Base-by-base conservation (phyloP, 1,140 invertebrate species). In the Andricus grossulariae region DNA sequence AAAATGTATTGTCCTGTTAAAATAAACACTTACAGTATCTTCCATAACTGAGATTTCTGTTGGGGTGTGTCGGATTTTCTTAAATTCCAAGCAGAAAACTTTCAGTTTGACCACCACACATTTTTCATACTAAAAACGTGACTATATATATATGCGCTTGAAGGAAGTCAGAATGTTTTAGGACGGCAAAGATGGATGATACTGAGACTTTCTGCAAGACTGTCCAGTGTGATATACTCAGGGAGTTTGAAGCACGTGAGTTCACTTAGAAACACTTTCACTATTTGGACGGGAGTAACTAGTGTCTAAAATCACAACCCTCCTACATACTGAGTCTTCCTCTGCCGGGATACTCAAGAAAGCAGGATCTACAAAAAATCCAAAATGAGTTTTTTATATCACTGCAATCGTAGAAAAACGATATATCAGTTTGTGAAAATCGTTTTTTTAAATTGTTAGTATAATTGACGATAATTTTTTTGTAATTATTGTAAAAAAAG, bases 221-320 rank as follows among this genome's bases (percentile, higher is more conserved):
- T 83, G 78, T 78, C 79, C 75, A 79, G 80, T 80, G 82, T 86
- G 84, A 88, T 88, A 88, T 89, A 88, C 82, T 84, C 85, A 73
- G 83, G 85, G 83, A 85, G 77, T 83, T 85, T 86, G 82, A 87
- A 88, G 83, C 83, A 87, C 82, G 82, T 87, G 85, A 88, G 81
- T 78, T 45, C 79, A 83, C 80, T 83, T 83, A 79, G 71, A 83
- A 83, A 83, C 80, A 89, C 88, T 89, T 89, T 89, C 88, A 89
- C 88, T 86, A 73, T 85, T 82, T 84, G 77, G 76, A 77, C 77
- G 78, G 60, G 60, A 66, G 60, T 45, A 57, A 73, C 54, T 32
- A 51, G 50, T 25, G 60, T 79, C 73, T 79, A 78, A 70, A 74
- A 76, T 55, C 57, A 76, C 77, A 79, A 45, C 54, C 39, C 50